Base-by-base conservation (phyloP, 2,113 vertebrate species). In the Oxygymnocypris stewartii region DNA sequence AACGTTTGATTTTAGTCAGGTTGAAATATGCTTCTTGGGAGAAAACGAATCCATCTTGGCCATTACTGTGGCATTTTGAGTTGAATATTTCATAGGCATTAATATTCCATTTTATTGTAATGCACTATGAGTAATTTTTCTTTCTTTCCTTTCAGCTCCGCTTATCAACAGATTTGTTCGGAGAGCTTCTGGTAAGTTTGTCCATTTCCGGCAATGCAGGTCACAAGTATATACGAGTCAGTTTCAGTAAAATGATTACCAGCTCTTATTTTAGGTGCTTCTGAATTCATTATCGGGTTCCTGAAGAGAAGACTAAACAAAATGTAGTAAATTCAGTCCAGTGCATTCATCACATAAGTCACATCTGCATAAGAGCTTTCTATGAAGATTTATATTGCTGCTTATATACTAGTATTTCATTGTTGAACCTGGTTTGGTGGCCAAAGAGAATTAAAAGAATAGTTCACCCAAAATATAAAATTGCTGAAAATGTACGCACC, bases 121-220 rank as follows among this genome's bases (percentile, higher is more conserved):
- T 61, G 12, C 9, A 40, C 13, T 1, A 47, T 31, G 37, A 84
- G 61, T 10, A 85, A 81, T 86, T 80, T 8, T 51, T 87, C 81
- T 1, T 89, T 0, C 23, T 94, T 67, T 86, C 87, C 90, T 91
- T 90, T 90, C 92, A 99, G 98, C 97, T 91, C 97, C 98, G 2
- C 95, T 95, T 2, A 96, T 98, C 92, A 98, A 97, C 92, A 94
- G 98, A 91, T 99, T 97, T 93, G 96, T 96, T 89, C 96, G 97
- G 86, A 95, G 98, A 89, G 96, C 97, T 76, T 99, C 97, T 84
- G 98, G 98, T 99, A 93, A 94, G 94, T 92, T 88, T 59, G 57
- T 59, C 57, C 4, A 3, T 57, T 8, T 54, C 40, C 11, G 11
- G 10, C 23, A 10, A 40, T 71, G 67, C 16, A 35, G 13, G 18